Base-by-base conservation (phyloP, 1,140 invertebrate genomes). In the Choristoneura fumiferana region DNA sequence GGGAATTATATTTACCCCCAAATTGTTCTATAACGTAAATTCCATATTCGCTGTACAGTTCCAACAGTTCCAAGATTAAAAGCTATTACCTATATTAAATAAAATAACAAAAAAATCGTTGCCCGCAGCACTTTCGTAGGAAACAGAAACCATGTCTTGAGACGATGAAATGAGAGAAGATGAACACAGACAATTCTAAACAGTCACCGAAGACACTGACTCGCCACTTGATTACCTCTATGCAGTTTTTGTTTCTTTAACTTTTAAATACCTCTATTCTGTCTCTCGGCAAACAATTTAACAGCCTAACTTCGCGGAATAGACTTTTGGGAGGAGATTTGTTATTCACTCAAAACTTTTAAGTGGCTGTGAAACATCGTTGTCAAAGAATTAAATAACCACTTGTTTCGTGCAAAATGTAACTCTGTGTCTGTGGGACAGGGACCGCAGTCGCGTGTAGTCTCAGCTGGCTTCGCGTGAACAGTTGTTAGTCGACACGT, bases 301-400 rank as follows among this genome's bases (percentile, higher is more conserved):
- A 84, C 78, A 74, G 75, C 55, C 63, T 72, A 85, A 87, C 80
- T 87, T 78, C 65, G 71, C 66, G 60, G 69, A 78, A 82, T 78
- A 76, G 74, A 87, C 83, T 84, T 83, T 86, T 79, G 71, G 67
- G 73, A 78, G 66, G 67, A 81, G 83, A 84, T 87, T 86, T 87
- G 84, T 84, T 85, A 84, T 81, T 84, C 80, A 81, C 76, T 87
- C 74, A 76, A 81, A 87, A 85, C 69, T 87, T 87, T 87, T 83
- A 84, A 85, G 84, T 84, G 80, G 73, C 77, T 87, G 84, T 81
- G 81, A 84, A 82, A 82, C 77, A 82, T 78, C 71, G 78, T 78
- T 74, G 75, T 78, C 69, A 74, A 83, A 81, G 80, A 80, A 83
- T 84, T 81, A 80, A 78, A 79, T 72, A 69, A 72, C 65, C 65